Base-by-base conservation (phyloP, 2,888 invertebrate species). In the Parochlus steinenii region DNA sequence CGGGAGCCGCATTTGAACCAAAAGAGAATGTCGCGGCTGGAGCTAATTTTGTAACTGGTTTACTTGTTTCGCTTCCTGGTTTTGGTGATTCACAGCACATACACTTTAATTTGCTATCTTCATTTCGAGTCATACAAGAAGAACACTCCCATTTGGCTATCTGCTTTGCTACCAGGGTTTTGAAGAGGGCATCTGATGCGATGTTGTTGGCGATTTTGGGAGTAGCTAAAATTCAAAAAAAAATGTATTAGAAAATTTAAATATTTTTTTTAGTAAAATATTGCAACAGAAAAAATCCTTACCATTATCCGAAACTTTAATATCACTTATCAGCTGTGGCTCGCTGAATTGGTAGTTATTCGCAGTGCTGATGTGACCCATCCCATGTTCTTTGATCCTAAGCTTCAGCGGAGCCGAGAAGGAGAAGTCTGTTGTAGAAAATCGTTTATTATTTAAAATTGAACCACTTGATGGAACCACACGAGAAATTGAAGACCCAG, bases 131-230 rank as follows among this genome's bases (percentile, higher is more conserved):
- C 54, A 70, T 60, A 48, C 79, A 79, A 14, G 56, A 58, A 2
- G 62, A 54, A 52, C 80, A 80, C 44, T 72, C 69, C 79, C 79
- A 79, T 14, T 67, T 64, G 31, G 64, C 66, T 15, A 54, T 47
- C 22, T 34, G 34, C 6, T 27, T 10, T n/a, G 34, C 34, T 10
- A 17, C 34, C 12, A 34, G 34, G 6, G 63, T 62, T 46, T 70
- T 72, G 43, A 70, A 71, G 45, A 54, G 52, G 33, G 55, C 52
- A 2, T 52, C 54, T 34, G 53, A 53, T 12, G 29, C 10, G n/a
- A n/a, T n/a, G n/a, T n/a, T n/a, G n/a, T n/a, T n/a, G n/a, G n/a
- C n/a, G n/a, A n/a, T n/a, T n/a, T n/a, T n/a, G n/a, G n/a, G n/a
- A n/a, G n/a, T n/a, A n/a, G n/a, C n/a, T n/a, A n/a, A n/a, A n/a